These are phyloP conservation scores for Megalurothrips usitatus DNA, from an alignment of 2,888 invertebrate genomes.

Conservation along the genomic window DNA sequence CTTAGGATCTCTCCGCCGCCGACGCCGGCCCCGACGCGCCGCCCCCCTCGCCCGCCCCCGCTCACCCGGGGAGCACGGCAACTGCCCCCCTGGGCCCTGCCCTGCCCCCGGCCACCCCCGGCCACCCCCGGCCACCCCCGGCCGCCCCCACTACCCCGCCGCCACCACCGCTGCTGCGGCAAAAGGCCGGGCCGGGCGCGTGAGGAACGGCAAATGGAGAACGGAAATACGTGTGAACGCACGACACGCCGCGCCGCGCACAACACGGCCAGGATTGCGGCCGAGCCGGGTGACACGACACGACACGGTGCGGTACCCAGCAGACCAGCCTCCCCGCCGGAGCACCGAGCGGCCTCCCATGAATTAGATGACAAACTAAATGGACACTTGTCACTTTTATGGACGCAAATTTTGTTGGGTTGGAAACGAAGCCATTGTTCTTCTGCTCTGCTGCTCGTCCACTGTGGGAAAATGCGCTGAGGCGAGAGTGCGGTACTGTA, in stretches of 20 bases:
- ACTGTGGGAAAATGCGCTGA: background rate
- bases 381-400: too few relatives aligned
- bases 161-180: background rate
- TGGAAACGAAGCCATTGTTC: too few relatives aligned
- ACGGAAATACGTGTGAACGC: constrained; percentile 18
- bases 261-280: background rate
- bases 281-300: background rate
- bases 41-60: background rate
- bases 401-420: too few relatives aligned
- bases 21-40: too few relatives aligned
- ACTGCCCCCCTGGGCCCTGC: constrained; percentile 22
- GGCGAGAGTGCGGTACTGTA: background rate
- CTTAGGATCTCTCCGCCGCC: constrained; percentile 9
- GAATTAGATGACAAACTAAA: too few relatives aligned
- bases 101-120: background rate
- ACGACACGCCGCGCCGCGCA: background rate
- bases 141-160: too few relatives aligned
- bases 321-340: too few relatives aligned
- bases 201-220: constrained; percentile 24
- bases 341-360: too few relatives aligned
- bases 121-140: background rate
- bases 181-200: background rate
- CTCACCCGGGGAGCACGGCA: constrained; percentile 18
- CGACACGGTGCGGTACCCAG: background rate
- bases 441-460: too few relatives aligned